phyloP scores from a whole-genome alignment of 1,140 invertebrate species.

The Trichoplusia ni region DNA sequence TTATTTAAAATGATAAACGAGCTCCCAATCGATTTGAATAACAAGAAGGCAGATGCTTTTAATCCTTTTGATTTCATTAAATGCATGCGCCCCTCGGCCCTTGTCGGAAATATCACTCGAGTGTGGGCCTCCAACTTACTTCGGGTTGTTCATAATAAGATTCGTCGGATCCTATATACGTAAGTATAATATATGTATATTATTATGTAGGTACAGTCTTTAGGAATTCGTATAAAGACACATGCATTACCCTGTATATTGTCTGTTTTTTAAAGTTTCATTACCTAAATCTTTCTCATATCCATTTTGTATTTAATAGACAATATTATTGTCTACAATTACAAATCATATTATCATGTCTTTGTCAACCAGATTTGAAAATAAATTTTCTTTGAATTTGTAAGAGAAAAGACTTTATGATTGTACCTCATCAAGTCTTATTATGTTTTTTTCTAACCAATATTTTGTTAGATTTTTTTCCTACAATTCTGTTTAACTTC shows the following conservation, averaged over 20 bases:
- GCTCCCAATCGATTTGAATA: slow-evolving; percentile 80
- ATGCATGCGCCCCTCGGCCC: slow-evolving; percentile 76
- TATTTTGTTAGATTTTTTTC: slow-evolving; percentile 52
- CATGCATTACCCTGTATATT: too few relatives aligned
- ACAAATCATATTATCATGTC: too few relatives aligned
- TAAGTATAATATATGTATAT: slow-evolving; percentile 48
- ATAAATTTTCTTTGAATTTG: too few relatives aligned
- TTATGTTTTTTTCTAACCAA: slow-evolving; percentile 60
- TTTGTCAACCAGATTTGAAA: too few relatives aligned
- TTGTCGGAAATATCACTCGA: slow-evolving; percentile 81
- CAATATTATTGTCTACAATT: too few relatives aligned
- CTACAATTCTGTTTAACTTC: background rate
- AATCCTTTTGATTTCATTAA: slow-evolving; percentile 82
- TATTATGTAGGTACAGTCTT: background rate
- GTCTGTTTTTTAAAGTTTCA: too few relatives aligned
- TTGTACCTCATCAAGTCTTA: slow-evolving; percentile 49
- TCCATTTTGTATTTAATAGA: too few relatives aligned
- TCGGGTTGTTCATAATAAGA: slow-evolving; percentile 66
- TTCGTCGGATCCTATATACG: slow-evolving; percentile 40
- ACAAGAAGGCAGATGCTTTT: slow-evolving; percentile 81
- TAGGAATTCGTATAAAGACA: too few relatives aligned
- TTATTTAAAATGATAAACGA: slow-evolving; percentile 81
- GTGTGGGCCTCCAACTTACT: slow-evolving; percentile 60
- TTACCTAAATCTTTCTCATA: too few relatives aligned
- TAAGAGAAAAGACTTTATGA: too few relatives aligned